Conservation (phyloP, 2,797 vertebrate species). For the Nyctalus aviator region DNA sequence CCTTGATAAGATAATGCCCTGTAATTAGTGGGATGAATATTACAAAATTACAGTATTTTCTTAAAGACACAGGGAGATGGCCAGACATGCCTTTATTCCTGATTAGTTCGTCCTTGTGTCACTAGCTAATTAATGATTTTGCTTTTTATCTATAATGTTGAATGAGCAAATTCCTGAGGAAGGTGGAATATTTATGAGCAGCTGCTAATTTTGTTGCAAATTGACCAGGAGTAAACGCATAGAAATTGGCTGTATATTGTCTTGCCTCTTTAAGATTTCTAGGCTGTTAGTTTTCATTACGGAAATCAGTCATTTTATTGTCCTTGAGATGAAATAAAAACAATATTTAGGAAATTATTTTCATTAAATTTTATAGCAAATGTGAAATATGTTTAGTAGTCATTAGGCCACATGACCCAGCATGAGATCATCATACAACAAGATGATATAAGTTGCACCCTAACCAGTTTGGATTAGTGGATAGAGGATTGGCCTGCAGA, state of each 20-base stretch:
- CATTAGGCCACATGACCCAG: background rate
- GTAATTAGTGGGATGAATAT: constrained; percentile 75
- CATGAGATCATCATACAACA: background rate
- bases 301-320: background rate
- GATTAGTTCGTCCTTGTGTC: constrained; percentile 33
- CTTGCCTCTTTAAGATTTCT: background rate
- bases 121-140: constrained; percentile 71
- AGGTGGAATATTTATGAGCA: constrained; percentile 38
- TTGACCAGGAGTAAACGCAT: background rate
- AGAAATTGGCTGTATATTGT: background rate
- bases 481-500: too few relatives aligned
- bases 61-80: constrained; percentile 72
- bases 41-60: constrained; percentile 67
- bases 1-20: constrained; percentile 71
- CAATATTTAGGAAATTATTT: background rate
- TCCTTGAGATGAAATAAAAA: background rate
- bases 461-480: too few relatives aligned
- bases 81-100: constrained; percentile 59
- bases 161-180: constrained; percentile 20
- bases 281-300: background rate
- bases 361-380: background rate
- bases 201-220: constrained; percentile 33
- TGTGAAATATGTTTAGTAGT: background rate
- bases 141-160: constrained; percentile 65
- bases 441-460: background rate